Conservation (phyloP, 2,888 invertebrate genomes). For the Campaea margaritaria region DNA sequence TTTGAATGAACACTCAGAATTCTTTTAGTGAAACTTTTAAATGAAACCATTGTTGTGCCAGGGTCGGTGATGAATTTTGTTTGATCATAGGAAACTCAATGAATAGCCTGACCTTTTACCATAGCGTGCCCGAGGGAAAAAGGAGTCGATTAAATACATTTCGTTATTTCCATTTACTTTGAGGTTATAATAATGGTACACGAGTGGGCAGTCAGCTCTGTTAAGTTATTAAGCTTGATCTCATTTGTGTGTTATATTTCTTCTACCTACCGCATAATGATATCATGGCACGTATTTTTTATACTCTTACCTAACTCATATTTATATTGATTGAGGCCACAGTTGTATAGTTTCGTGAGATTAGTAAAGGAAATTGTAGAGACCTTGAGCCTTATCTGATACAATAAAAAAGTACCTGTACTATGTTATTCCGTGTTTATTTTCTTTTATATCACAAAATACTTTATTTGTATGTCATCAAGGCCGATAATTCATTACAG, state of each 20-base stretch:
- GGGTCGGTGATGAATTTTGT: constrained; percentile 33
- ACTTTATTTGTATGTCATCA: not conserved
- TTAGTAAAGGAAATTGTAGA: no score
- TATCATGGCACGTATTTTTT: no score
- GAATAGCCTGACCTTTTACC: constrained; percentile 36
- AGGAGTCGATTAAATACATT: constrained; percentile 16
- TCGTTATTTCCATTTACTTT: constrained; percentile 22
- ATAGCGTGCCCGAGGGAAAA: constrained; percentile 11
- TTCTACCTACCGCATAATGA: no score
- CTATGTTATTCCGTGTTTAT: not conserved
- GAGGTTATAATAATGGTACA: constrained; percentile 10
- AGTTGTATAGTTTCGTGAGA: no score
- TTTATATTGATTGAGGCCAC: no score
- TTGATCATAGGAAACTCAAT: constrained; percentile 34
- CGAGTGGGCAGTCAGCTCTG: not conserved
- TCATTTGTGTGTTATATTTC: not conserved
- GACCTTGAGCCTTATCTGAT: no score
- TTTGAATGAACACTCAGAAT: constrained; percentile 42
- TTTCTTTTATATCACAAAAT: not conserved
- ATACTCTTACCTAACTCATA: no score
- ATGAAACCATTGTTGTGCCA: constrained; percentile 36
- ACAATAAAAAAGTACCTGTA: no score
- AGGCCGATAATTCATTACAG: not conserved
- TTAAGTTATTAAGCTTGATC: not conserved
- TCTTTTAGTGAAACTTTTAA: constrained; percentile 41